phyloP scores from a whole-genome alignment of 2,797 vertebrate genomes.

The Rhinichthys osculus region DNA sequence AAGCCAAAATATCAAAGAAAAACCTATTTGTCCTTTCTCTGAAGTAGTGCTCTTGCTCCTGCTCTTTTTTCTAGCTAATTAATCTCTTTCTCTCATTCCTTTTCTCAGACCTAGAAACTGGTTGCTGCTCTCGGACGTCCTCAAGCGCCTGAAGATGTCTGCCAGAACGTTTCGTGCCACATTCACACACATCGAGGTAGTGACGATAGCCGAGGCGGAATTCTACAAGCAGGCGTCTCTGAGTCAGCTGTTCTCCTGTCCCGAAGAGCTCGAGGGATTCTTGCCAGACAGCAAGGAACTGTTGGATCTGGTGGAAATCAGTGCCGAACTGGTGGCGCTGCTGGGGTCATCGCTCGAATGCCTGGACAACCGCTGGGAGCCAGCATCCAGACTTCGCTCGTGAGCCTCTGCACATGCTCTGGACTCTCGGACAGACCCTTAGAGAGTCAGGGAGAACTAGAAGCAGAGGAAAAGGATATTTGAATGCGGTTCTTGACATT shows the following conservation, averaged over 20 bases:
- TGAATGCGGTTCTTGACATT: constrained; percentile 22
- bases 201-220: constrained; percentile 86
- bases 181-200: constrained; percentile 88
- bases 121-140: constrained; percentile 89
- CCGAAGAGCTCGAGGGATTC: constrained; percentile 87
- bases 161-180: constrained; percentile 87
- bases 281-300: constrained; percentile 87
- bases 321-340: constrained; percentile 86
- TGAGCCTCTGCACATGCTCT: constrained; percentile 59
- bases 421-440: constrained; percentile 5
- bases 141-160: constrained; percentile 89
- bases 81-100: constrained; percentile 10
- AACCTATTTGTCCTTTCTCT: not conserved
- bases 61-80: not conserved
- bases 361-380: constrained; percentile 79
- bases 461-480: constrained; percentile 28
- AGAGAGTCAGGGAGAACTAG: not conserved
- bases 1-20: not conserved
- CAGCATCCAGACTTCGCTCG: constrained; percentile 59
- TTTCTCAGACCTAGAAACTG: constrained; percentile 87
- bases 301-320: constrained; percentile 91
- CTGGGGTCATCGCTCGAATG: constrained; percentile 90
- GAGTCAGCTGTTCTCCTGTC: constrained; percentile 89
- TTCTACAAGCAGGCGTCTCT: constrained; percentile 91
- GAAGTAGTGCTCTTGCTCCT: not conserved